phyloP scores from a whole-genome alignment of 2,888 invertebrate species.

The Sipha maydis region DNA sequence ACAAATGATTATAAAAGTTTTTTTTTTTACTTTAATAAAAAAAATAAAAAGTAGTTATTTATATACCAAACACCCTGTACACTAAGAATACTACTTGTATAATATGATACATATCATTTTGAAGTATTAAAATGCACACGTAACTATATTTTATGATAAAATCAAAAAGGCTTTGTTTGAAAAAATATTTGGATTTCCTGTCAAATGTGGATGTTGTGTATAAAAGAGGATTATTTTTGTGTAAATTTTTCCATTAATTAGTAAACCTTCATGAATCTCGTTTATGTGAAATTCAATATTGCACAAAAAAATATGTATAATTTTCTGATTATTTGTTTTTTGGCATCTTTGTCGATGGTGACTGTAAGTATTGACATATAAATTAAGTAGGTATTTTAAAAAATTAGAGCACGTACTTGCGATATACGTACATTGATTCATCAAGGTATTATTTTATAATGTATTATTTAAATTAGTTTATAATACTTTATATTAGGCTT shows the following conservation, averaged over 20 bases:
- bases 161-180: neutral
- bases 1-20: too few species aligned
- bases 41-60: too few species aligned
- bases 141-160: neutral
- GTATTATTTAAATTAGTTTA: too few species aligned
- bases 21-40: too few species aligned
- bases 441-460: too few species aligned
- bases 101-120: neutral
- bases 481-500: too few species aligned
- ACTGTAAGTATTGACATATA: neutral
- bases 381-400: too few species aligned
- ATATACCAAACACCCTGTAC: neutral
- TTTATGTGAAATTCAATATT: neutral
- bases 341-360: neutral
- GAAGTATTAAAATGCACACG: neutral
- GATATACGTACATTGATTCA: too few species aligned
- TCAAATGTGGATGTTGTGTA: neutral
- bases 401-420: too few species aligned
- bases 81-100: neutral
- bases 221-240: constrained; percentile 12
- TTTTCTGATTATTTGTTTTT: neutral
- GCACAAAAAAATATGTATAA: neutral
- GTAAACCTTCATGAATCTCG: neutral
- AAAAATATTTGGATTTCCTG: constrained; percentile 12
- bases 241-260: neutral